A percentile compares a stretch with the other conserved stretches of the same genome.
Conservation (phyloP, 2,113 vertebrate genomes). For the Lampris megalopsis region DNA sequence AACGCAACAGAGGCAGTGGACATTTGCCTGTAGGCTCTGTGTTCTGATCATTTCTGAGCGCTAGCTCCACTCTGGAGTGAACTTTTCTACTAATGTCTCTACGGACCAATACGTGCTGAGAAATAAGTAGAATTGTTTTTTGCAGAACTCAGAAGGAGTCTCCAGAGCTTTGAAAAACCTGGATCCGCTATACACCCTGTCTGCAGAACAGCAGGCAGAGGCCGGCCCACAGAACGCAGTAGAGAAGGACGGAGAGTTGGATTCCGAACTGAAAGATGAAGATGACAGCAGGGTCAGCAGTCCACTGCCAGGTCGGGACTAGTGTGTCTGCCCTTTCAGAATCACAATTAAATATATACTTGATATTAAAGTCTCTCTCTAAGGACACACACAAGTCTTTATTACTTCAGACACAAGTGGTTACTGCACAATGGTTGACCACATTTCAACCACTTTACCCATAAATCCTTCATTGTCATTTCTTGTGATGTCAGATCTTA, state of each 20-base stretch:
- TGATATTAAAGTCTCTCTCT: no score
- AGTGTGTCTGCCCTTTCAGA: no score
- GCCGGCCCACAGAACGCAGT: constrained; percentile 13
- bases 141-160: constrained; percentile 62
- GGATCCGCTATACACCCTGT: constrained; percentile 65
- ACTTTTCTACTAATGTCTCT: background rate
- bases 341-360: no score
- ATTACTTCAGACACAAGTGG: no score
- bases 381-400: no score
- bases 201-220: constrained; percentile 21
- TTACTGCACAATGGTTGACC: no score
- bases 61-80: background rate
- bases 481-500: no score
- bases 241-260: constrained; percentile 61
- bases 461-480: no score
- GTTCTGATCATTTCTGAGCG: no score
- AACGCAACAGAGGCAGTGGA: no score
- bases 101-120: background rate
- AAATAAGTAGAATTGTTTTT: background rate
- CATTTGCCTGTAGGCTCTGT: no score
- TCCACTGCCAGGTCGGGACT: constrained; percentile 61
- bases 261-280: constrained; percentile 62
- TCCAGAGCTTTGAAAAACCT: constrained; percentile 75
- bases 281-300: constrained; percentile 53
- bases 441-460: no score